A percentile compares a stretch with the other conserved stretches of the same genome.
Evolutionary conservation across 2,113 vertebrate genomes (phyloP).

Genomic region (Archilochus colubris): DNA sequence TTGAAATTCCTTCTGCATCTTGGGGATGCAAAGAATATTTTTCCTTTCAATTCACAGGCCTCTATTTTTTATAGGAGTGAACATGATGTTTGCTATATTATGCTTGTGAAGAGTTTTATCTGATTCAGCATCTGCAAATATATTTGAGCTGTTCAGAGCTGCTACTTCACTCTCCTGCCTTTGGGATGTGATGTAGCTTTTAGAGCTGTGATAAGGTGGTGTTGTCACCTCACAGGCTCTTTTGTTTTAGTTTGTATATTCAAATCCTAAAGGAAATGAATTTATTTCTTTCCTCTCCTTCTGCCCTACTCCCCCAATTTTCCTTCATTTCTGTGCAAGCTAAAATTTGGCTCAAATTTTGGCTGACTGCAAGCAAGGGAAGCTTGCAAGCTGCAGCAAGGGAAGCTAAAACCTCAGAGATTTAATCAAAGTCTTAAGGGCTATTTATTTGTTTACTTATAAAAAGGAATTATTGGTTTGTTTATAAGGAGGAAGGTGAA

Average conservation of each 20-base stretch:
- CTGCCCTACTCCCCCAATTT: background rate
- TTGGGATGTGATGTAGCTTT: background rate
- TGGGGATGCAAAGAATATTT: background rate
- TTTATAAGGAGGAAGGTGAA: background rate
- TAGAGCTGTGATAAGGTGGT: background rate
- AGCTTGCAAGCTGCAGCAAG: background rate
- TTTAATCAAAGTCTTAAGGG: background rate
- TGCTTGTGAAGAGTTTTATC: background rate
- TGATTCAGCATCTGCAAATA: background rate
- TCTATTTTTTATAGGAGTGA: background rate
- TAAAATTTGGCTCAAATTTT: background rate
- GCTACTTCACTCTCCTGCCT: background rate
- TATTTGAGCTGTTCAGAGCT: background rate
- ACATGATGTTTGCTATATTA: background rate
- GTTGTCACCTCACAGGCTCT: background rate
- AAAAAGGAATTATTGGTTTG: background rate
- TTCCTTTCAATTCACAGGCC: background rate
- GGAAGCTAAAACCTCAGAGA: background rate
- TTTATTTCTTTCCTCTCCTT: background rate
- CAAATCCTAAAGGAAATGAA: background rate
- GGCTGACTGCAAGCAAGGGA: background rate
- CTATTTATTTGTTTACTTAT: background rate
- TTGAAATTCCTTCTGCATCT: background rate
- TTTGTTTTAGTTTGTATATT: background rate
- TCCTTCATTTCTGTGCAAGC: background rate